Base-by-base conservation (phyloP, 2,797 vertebrate species). In the Percopsis omiscomaycus region DNA sequence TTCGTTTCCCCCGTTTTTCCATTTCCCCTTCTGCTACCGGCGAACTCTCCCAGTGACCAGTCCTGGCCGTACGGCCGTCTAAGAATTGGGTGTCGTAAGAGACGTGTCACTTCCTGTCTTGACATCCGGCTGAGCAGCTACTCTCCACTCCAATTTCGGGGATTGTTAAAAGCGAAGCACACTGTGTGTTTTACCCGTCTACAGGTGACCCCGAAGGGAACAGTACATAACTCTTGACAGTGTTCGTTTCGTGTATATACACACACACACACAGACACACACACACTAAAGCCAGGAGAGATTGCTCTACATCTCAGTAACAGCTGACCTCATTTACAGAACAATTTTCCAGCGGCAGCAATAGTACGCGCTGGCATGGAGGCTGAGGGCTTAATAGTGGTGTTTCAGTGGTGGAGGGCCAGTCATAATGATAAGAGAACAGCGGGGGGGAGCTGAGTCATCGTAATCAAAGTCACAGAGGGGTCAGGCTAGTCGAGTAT, bases 311-410 rank as follows among this genome's bases (percentile, higher is more conserved):
- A 37, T 8, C 32, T 37, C 58, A 22, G 56, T 45, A 61, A 63
- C 47, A 12, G 59, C 61, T 52, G 50, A 66, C 64, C 67, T 57
- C 48, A 54, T 73, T 69, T 53, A 75, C 47, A 66, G 49, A 75
- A 73, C 71, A 59, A 0, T 68, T 68, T 71, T 81, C 59, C 22
- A 1, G 55, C 22, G 15, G 47, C 54, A 37, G 3, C 4, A 60
- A 53, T n/a, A 16, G 12, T n/a, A 27, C 14, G 12, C 14, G 29
- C 27, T 10, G 13, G 13, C 49, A 2, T 29, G 32, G 29, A 50
- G 59, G 66, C 5, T 61, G 28, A 66, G 44, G 64, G 44, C 63
- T 62, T 66, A 75, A 68, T 56, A 61, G 52, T 4, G 28, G 51
- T n/a, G 28, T 67, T 71, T 42, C 57, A 44, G 45, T 67, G 58